Evolutionary conservation across 2,888 invertebrate species (phyloP).

Genomic region (Lypha dubia): DNA sequence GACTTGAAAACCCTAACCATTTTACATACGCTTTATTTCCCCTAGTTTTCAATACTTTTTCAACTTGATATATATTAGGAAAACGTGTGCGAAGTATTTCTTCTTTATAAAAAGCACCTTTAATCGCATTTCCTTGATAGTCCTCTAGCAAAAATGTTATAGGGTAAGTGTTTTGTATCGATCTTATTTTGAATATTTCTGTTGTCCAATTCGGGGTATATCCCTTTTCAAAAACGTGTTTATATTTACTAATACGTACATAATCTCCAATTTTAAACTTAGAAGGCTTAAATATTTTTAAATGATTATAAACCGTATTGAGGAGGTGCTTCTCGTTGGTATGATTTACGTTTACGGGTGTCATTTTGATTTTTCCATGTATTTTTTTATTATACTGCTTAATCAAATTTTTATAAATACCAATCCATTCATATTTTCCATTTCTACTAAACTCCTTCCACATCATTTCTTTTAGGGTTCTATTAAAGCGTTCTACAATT

Average conservation of each 20-base stretch:
- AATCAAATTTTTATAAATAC: neutral
- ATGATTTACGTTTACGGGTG: neutral
- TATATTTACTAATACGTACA: constrained; percentile 8
- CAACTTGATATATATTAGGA: too few relatives aligned
- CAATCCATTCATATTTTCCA: neutral
- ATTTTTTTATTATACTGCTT: neutral
- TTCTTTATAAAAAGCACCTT: too few relatives aligned
- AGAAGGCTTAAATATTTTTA: neutral
- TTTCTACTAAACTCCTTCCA: neutral
- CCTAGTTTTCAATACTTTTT: too few relatives aligned
- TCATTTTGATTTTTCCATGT: neutral
- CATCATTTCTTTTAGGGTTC: neutral
- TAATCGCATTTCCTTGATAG: too few relatives aligned
- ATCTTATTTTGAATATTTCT: neutral
- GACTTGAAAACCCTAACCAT: too few relatives aligned
- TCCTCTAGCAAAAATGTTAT: neutral
- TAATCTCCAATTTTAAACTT: constrained; percentile 5
- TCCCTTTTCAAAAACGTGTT: constrained; percentile 1
- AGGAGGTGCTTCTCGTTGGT: neutral
- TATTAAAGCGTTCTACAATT: neutral
- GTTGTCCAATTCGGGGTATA: neutral
- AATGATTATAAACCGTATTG: neutral
- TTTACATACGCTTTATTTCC: too few relatives aligned
- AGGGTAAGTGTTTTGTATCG: neutral
- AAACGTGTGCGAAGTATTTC: too few relatives aligned